Evolutionary conservation across 2,888 invertebrate genomes (phyloP), one percentile per base, ranked within the genome.

Genomic region (Vannuccia rotundouncinata): DNA sequence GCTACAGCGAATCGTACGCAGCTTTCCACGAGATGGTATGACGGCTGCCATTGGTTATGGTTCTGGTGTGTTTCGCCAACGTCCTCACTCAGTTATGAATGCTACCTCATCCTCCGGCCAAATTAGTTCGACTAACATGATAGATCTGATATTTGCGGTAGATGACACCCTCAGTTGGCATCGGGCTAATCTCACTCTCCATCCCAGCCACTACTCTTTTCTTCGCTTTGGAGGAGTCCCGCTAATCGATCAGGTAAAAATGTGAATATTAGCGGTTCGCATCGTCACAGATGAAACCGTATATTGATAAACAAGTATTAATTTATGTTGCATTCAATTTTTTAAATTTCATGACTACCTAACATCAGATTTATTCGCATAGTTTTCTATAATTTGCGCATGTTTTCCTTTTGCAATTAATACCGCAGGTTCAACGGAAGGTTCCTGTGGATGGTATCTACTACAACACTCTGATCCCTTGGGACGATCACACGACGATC

Each of bases 1-100:
- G 59, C 45, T 31, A 30, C 77, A 31, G 17, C 30, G 77, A 31
- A 77, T 77, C 31, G 17, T 77, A 31, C 45, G 31, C 1, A 25
- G 45, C 5, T 77, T 77, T 77, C 77, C 77, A 5, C 80, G 29
- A 29, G 29, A 27, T 28, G 77, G 77, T 27, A 30, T 80, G 25
- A 79, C 45, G 27, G 81, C 81, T 66, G 79, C 79, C n/a, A 81
- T 81, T 75, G 81, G 80, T 29, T 81, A 81, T 45, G 81, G 81
- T 13, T 81, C 81, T 13, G 81, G 27, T 27, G 80, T 81, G 5
- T 81, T 81, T 30, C 29, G 74, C 29, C 81, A 81, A 59, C 45
- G 5, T 45, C 45, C 45, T 17, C 5, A 45, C 45, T 10, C 45
- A 5, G 45, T 5, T 5, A 17, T 5, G 5, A 17, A 17, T 45